Percentiles rank a stretch among this genome's conserved stretches.
Evolutionary conservation across 2,113 vertebrate species (phyloP).

Genomic region (Macaca nemestrina): DNA sequence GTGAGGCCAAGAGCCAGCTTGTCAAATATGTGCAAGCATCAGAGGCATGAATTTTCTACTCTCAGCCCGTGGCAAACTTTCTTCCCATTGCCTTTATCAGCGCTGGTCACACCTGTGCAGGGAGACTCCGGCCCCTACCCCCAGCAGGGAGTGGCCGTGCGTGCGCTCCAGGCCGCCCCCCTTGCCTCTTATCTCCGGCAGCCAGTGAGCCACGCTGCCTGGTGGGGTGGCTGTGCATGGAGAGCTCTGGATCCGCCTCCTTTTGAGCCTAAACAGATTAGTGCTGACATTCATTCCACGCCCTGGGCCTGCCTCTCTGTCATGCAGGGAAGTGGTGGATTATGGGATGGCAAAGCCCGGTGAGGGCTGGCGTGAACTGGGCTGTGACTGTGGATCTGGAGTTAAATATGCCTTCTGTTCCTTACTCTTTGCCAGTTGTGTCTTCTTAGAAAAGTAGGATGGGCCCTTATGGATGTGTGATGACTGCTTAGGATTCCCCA

Average conservation of each 20-base stretch:
- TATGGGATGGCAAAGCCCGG: background rate
- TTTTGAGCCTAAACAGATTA: background rate
- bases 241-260: background rate
- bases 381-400: background rate
- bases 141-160: rapidly evolving
- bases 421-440: background rate
- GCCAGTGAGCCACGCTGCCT: background rate
- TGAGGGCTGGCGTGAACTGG: too few species aligned
- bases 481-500: background rate
- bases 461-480: background rate
- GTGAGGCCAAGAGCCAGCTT: background rate
- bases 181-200: background rate
- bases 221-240: background rate
- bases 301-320: background rate
- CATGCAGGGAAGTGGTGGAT: background rate
- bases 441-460: background rate
- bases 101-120: background rate
- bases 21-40: rapidly evolving
- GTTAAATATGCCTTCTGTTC: background rate
- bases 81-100: background rate
- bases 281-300: rapidly evolving
- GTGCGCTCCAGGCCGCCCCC: rapidly evolving
- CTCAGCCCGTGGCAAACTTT: rapidly evolving
- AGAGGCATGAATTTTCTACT: rapidly evolving
- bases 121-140: background rate